Evolutionary conservation across 2,797 vertebrate genomes (phyloP).

Genomic region (Chloroceryle amazona): DNA sequence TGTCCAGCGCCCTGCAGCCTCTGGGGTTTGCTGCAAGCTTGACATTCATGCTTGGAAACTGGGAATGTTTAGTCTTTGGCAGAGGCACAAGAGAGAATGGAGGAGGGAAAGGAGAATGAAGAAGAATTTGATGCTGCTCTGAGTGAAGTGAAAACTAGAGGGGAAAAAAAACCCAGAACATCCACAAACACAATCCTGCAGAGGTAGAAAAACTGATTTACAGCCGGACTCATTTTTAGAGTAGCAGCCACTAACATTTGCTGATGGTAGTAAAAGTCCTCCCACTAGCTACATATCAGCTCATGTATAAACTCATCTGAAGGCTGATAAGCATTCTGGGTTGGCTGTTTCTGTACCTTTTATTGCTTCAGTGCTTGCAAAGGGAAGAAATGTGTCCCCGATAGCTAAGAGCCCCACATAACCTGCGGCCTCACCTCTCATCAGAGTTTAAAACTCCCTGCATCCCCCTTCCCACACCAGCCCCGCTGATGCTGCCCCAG

Average conservation of each 20-base stretch:
- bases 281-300: not conserved
- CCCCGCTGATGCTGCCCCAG: accelerated
- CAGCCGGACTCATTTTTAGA: not conserved
- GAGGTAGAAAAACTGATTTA: constrained; percentile 39
- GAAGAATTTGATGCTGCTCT: not conserved
- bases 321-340: not conserved
- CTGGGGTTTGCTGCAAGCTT: not conserved
- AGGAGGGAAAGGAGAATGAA: not conserved
- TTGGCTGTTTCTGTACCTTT: not conserved
- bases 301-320: not conserved
- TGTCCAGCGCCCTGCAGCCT: accelerated
- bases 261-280: constrained; percentile 25
- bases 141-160: not conserved
- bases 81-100: not conserved
- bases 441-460: accelerated
- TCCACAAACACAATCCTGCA: not conserved
- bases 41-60: accelerated
- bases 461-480: not conserved
- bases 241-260: constrained; percentile 38
- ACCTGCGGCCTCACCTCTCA: not conserved
- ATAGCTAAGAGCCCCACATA: accelerated
- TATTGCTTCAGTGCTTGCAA: not conserved
- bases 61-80: not conserved
- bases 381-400: not conserved
- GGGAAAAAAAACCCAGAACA: not conserved